A percentile compares a stretch with the other conserved stretches of the same genome.
These are phyloP conservation scores for Sorex fumeus DNA, from an alignment of 2,113 vertebrate genomes.

Conservation along the genomic window DNA sequence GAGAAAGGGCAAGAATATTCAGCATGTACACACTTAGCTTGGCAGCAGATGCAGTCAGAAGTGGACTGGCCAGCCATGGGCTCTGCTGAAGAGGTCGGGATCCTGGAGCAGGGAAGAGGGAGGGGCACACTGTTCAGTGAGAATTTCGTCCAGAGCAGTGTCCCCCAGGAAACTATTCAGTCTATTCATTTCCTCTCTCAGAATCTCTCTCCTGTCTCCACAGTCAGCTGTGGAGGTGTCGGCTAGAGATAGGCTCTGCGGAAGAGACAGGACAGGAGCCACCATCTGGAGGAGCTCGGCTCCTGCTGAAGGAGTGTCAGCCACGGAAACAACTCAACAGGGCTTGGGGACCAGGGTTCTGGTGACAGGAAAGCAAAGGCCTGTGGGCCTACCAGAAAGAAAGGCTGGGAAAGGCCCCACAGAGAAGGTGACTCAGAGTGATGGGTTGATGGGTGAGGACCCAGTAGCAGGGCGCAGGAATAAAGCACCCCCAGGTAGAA, in stretches of 20 bases:
- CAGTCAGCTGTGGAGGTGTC: neutral
- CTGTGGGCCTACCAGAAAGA: too few species aligned
- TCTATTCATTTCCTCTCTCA: neutral
- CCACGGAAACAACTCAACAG: neutral
- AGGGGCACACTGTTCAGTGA: neutral
- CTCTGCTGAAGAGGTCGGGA: neutral
- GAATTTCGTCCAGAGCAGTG: neutral
- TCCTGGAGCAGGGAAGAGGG: neutral
- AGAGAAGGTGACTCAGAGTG: too few species aligned
- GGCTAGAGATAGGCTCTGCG: neutral
- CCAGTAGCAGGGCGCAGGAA: too few species aligned
- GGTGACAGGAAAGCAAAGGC: too few species aligned
- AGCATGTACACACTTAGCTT: too few species aligned
- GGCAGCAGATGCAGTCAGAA: too few species aligned
- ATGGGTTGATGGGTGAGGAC: too few species aligned
- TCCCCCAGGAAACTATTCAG: neutral
- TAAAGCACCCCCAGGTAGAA: too few species aligned
- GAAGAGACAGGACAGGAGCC: neutral
- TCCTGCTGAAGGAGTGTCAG: too few species aligned
- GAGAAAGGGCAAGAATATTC: neutral
- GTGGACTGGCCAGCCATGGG: too few species aligned
- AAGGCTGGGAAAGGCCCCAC: too few species aligned
- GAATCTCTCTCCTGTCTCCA: neutral
- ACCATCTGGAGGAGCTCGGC: neutral
- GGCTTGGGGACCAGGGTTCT: too few species aligned